Conservation (phyloP, 2,113 vertebrate genomes). For the Verasper variegatus region DNA sequence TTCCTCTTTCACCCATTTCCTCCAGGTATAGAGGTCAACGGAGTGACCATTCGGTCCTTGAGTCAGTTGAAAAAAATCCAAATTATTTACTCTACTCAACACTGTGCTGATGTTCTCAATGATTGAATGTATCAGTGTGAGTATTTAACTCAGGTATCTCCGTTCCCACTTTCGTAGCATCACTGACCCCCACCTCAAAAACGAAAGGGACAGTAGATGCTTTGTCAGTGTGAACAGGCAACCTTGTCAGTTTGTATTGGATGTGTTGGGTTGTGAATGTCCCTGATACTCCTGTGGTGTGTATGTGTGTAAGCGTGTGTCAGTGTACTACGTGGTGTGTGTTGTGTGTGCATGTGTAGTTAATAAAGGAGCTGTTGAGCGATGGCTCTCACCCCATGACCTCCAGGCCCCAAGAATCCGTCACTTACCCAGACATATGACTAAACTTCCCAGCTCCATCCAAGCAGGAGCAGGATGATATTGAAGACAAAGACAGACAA, state of each 20-base stretch:
- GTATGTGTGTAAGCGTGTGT: constrained; percentile 28
- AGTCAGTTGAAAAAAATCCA: neutral
- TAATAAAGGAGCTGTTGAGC: constrained; percentile 82
- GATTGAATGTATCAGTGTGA: neutral
- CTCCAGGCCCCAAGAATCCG: constrained; percentile 64
- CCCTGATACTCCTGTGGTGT: neutral
- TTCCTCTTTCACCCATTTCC: too few relatives aligned
- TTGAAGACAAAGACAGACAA: constrained; percentile 47
- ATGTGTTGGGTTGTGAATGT: constrained; percentile 3
- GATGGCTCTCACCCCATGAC: constrained; percentile 73
- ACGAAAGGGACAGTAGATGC: constrained; percentile 42
- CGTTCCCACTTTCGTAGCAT: constrained; percentile 6
- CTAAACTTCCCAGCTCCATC: constrained; percentile 55
- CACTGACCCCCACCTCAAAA: constrained; percentile 8
- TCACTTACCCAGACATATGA: constrained; percentile 65
- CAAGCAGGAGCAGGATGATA: constrained; percentile 48
- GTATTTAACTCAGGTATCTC: constrained; percentile 9
- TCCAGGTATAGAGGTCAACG: neutral
- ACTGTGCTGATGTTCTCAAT: neutral
- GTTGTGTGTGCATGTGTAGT: constrained; percentile 42
- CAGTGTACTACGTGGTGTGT: neutral
- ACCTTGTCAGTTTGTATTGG: neutral
- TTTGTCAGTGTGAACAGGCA: constrained; percentile 51
- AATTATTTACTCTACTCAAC: constrained; percentile 7
- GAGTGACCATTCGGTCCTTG: constrained; percentile 39